These are phyloP conservation scores for Heliconius hortense DNA, from an alignment of 2,888 invertebrate species.

Conservation along the genomic window DNA sequence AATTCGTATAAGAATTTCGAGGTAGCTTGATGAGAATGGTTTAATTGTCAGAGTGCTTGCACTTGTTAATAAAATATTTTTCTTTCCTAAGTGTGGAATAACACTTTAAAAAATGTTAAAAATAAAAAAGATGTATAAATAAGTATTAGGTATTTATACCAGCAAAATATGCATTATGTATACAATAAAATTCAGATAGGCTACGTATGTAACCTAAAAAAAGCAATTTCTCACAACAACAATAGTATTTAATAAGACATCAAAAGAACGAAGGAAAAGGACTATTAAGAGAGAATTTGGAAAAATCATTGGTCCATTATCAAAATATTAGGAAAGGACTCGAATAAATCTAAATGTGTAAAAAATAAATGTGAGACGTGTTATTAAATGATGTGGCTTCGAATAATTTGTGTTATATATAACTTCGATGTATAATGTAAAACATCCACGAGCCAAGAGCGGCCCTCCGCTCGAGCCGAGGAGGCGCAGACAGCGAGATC, in stretches of 20 bases:
- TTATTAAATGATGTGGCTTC: not conserved
- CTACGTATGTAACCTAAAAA: no score
- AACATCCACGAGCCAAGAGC: slow-evolving; percentile 48
- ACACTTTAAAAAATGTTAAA: no score
- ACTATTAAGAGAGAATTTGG: not conserved
- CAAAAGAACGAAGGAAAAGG: slow-evolving; percentile 4
- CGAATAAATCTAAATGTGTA: not conserved
- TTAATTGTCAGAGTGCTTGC: no score
- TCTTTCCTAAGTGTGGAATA: no score
- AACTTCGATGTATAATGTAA: slow-evolving; percentile 35
- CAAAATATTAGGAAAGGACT: not conserved
- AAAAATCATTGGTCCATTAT: slow-evolving; percentile 16
- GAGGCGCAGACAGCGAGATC: slow-evolving; percentile 63
- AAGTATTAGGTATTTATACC: not conserved
- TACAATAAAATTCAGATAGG: not conserved
- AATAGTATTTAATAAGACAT: not conserved
- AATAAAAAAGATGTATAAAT: no score
- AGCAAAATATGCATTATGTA: not conserved
- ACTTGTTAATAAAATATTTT: no score
- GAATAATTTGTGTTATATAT: slow-evolving; percentile 19
- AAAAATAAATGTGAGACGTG: not conserved
- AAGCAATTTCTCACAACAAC: no score
- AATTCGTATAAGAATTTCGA: no score
- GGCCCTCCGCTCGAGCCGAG: slow-evolving; percentile 48
- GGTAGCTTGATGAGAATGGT: no score